A percentile compares a stretch with the other conserved stretches of the same genome.
Evolutionary conservation across 2,113 vertebrate species (phyloP).

Genomic region (Corvus hawaiiensis): DNA sequence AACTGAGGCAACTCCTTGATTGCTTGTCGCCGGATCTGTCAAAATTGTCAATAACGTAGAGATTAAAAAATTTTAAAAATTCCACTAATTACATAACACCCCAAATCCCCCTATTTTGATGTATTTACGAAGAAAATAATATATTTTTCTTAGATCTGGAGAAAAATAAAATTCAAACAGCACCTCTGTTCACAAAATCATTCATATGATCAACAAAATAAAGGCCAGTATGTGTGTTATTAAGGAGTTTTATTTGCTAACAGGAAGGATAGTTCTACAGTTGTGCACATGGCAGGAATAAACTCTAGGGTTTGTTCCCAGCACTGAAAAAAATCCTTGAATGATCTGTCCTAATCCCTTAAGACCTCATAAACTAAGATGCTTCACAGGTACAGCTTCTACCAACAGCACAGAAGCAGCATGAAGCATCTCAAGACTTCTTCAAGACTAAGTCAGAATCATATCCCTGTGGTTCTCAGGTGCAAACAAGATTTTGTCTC

Average conservation of each 20-base stretch:
- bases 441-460: not conserved
- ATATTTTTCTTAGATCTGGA: not conserved
- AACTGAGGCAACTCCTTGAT: constrained; percentile 97
- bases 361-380: not conserved
- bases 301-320: not conserved
- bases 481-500: not conserved
- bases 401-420: not conserved
- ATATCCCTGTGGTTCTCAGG: not conserved
- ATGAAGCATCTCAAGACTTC: not conserved
- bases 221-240: not conserved
- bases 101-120: not conserved
- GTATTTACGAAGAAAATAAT: not conserved
- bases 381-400: not conserved
- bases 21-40: constrained; percentile 91
- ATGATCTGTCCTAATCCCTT: not conserved
- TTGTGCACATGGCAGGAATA: not conserved
- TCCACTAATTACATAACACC: not conserved
- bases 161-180: not conserved
- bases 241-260: not conserved
- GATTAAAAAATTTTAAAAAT: not conserved
- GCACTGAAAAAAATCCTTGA: not conserved
- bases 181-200: not conserved
- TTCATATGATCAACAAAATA: not conserved
- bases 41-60: not conserved
- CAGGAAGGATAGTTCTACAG: not conserved